phyloP scores from a whole-genome alignment of 2,888 invertebrate genomes.

The Nudaria mundana region DNA sequence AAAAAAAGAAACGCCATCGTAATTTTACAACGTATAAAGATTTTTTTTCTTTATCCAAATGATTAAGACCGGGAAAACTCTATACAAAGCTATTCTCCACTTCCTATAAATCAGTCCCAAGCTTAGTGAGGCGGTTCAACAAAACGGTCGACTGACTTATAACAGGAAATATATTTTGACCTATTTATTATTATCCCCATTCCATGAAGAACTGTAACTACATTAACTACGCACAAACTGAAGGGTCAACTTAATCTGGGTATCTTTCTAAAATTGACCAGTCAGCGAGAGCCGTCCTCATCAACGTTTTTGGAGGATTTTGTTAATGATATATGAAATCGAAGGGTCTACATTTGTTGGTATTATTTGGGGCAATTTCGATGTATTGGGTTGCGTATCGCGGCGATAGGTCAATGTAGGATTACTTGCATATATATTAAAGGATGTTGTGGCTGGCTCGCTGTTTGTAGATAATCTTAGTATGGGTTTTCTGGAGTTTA shows the following conservation, averaged over 20 bases:
- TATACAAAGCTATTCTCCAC: slow-evolving; percentile 36
- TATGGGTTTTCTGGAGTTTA: slow-evolving; percentile 7
- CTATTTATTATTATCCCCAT: slow-evolving; percentile 47
- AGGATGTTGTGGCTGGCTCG: slow-evolving; percentile 26
- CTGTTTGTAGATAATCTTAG: slow-evolving; percentile 6
- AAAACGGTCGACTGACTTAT: slow-evolving; percentile 68
- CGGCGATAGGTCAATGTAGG: slow-evolving; percentile 39
- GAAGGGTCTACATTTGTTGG: slow-evolving; percentile 35
- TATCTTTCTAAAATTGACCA: slow-evolving; percentile 37
- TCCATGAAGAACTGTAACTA: slow-evolving; percentile 30
- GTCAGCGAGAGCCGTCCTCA: slow-evolving; percentile 30
- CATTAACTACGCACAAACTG: slow-evolving; percentile 12
- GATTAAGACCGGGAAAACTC: slow-evolving; percentile 32
- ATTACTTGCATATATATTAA: slow-evolving; percentile 43
- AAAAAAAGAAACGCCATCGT: no score
- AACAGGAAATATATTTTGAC: slow-evolving; percentile 67
- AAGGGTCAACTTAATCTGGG: slow-evolving; percentile 37
- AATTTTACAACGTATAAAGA: no score
- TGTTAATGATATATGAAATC: slow-evolving; percentile 24
- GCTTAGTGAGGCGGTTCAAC: slow-evolving; percentile 62
- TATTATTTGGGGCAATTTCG: slow-evolving; percentile 37
- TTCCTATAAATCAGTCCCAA: slow-evolving; percentile 60
- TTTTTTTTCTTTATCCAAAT: neutral
- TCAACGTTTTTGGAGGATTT: slow-evolving; percentile 16
- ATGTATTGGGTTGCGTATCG: slow-evolving; percentile 48